A percentile compares a stretch with the other conserved stretches of the same genome.
Evolutionary conservation across 1,140 invertebrate species (phyloP).

Genomic region (Magallana gigas): DNA sequence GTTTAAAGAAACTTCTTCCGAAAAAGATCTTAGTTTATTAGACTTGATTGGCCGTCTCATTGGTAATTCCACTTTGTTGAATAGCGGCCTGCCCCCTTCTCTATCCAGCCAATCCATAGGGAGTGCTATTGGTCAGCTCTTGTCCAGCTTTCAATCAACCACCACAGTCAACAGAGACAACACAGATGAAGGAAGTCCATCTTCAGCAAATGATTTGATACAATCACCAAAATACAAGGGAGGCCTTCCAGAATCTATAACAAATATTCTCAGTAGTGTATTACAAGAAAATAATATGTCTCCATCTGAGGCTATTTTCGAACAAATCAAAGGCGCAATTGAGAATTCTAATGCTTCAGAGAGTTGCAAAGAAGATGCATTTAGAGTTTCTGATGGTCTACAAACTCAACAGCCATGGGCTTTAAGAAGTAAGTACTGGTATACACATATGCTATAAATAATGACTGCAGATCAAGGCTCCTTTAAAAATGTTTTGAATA

Average conservation of each 20-base stretch:
- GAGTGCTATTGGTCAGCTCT: not conserved
- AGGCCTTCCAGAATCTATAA: not conserved
- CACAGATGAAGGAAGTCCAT: not conserved
- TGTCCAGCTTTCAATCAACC: not conserved
- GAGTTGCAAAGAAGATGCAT: not conserved
- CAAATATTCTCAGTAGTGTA: not conserved
- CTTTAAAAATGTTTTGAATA: no score
- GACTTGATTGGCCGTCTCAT: not conserved
- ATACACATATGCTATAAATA: no score
- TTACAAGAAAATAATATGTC: not conserved
- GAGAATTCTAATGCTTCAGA: not conserved
- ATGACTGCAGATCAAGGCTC: no score
- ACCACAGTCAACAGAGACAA: not conserved
- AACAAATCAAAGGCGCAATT: not conserved
- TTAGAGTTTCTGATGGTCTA: not conserved
- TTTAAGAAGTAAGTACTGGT: slow-evolving; percentile 7
- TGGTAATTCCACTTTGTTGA: not conserved
- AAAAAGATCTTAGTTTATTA: not conserved
- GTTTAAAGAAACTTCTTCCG: not conserved
- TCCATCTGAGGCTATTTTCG: not conserved
- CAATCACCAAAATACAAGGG: not conserved
- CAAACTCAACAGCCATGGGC: slow-evolving; percentile 33
- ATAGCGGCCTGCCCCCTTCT: not conserved
- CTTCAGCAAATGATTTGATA: not conserved
- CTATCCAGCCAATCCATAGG: not conserved